phyloP scores from a whole-genome alignment of 2,113 vertebrate species.

The Psilopsiagon aurifrons region DNA sequence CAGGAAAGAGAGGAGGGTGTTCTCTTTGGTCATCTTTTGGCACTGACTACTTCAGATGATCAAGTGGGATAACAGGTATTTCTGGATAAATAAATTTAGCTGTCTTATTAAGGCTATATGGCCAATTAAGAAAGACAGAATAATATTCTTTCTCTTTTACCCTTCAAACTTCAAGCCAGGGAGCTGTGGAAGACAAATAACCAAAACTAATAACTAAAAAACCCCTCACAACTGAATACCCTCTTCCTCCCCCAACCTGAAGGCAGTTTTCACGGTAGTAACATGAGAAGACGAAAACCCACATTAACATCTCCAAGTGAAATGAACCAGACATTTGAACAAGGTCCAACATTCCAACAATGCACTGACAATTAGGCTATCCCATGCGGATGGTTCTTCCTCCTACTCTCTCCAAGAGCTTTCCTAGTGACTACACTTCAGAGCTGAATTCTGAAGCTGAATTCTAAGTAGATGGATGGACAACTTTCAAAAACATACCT shows the following conservation, averaged over 20 bases:
- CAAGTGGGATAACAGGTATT: not conserved
- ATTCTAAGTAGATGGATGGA: not conserved
- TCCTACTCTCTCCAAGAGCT: not conserved
- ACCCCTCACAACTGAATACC: accelerated
- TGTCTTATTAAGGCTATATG: not conserved
- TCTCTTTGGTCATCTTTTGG: not conserved
- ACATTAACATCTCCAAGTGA: not conserved
- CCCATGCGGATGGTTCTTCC: not conserved
- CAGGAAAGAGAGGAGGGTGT: not conserved
- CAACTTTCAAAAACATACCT: not conserved
- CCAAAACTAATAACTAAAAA: not conserved
- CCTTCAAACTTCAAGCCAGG: not conserved
- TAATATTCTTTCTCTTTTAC: not conserved
- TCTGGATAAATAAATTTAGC: not conserved
- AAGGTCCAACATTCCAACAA: not conserved
- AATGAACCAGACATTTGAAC: not conserved
- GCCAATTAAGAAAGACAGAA: not conserved
- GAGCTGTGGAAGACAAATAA: not conserved
- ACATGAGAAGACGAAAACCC: not conserved
- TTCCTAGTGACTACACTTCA: not conserved
- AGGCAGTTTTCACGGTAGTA: not conserved
- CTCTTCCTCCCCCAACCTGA: accelerated
- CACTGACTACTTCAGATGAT: not conserved
- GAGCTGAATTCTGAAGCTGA: not conserved
- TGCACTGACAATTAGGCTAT: not conserved